A percentile compares a stretch with the other conserved stretches of the same genome.
These are phyloP conservation scores for Glaucidium brasilianum DNA, from an alignment of 2,113 vertebrate genomes.

Conservation along the genomic window DNA sequence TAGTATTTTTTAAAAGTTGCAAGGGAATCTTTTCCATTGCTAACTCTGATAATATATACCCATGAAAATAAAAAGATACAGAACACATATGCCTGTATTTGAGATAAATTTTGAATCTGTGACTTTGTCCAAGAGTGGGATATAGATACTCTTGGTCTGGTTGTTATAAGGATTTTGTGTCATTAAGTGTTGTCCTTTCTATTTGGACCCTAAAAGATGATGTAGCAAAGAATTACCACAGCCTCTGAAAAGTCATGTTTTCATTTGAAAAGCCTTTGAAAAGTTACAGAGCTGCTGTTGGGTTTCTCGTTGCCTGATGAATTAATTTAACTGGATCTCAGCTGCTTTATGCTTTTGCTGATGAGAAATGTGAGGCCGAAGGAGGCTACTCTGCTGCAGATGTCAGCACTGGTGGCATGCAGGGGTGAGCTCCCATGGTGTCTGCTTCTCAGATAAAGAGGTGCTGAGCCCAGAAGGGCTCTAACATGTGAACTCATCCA, in stretches of 20 bases:
- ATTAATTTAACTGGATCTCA: neutral
- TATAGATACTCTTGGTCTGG: neutral
- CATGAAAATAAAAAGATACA: neutral
- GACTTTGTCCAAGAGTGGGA: neutral
- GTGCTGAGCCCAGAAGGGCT: neutral
- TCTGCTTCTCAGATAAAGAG: neutral
- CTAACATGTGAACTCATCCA: neutral
- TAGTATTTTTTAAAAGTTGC: neutral
- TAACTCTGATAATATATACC: neutral
- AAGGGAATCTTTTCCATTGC: neutral
- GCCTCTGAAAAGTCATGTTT: neutral
- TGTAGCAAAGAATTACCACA: neutral
- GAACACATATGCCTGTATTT: neutral
- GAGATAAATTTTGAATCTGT: neutral
- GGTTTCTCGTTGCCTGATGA: neutral
- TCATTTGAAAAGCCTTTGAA: neutral
- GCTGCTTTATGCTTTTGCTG: neutral
- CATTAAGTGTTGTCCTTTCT: neutral
- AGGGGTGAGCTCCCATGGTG: too few species aligned
- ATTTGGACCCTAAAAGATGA: neutral
- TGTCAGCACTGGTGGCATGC: rapidly evolving
- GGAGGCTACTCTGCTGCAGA: neutral
- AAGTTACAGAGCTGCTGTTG: neutral
- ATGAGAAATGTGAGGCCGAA: neutral
- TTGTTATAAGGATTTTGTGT: neutral